phyloP scores from a whole-genome alignment of 2,888 invertebrate species.

The Disparrhopalites patrizii region DNA sequence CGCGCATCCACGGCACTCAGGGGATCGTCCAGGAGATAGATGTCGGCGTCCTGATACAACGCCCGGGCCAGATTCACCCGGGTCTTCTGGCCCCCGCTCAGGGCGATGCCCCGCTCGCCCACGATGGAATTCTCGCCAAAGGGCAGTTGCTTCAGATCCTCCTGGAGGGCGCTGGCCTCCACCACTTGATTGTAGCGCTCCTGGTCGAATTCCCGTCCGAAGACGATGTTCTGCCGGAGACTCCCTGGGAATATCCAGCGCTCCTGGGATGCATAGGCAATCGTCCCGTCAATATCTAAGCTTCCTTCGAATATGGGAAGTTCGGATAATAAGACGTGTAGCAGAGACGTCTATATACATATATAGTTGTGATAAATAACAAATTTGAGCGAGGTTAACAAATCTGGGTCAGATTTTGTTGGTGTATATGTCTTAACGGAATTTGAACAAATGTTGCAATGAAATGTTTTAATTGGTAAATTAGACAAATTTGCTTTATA shows the following conservation, averaged over 20 bases:
- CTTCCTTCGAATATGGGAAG: conserved; percentile 30
- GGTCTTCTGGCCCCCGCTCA: conserved; percentile 58
- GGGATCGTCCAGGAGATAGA: conserved; percentile 57
- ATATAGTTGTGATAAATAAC: no score
- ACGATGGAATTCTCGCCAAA: conserved; percentile 54
- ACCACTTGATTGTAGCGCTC: conserved; percentile 52
- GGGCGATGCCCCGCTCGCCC: conserved; percentile 55
- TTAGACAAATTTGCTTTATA: no score
- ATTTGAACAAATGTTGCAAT: no score
- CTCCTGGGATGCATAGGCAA: conserved; percentile 51
- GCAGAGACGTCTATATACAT: conserved; percentile 40
- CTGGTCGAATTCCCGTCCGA: conserved; percentile 64
- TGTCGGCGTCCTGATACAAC: conserved; percentile 44
- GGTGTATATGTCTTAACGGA: no score
- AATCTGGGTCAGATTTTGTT: no score
- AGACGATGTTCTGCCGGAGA: conserved; percentile 86
- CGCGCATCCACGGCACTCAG: conserved; percentile 38
- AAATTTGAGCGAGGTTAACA: no score
- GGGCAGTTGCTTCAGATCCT: conserved; percentile 39
- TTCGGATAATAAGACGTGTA: conserved; percentile 40
- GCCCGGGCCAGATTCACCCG: conserved; percentile 52
- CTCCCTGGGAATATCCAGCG: conserved; percentile 74
- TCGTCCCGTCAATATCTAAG: conserved; percentile 51
- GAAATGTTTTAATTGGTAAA: no score
- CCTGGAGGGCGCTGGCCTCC: conserved; percentile 53